Conservation (phyloP, 2,797 vertebrate species). For the Masticophis lateralis region DNA sequence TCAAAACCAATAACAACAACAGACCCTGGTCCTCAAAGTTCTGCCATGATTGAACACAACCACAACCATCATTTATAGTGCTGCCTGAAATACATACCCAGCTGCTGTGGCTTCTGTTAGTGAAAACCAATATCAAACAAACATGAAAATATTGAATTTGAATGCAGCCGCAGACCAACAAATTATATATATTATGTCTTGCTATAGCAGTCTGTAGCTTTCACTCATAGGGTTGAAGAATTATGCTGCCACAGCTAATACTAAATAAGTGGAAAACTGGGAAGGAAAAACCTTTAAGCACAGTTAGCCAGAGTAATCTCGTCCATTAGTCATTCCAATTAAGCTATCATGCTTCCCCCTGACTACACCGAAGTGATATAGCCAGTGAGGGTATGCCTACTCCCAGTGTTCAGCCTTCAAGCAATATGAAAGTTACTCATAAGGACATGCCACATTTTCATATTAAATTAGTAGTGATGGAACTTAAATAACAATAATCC, state of each 20-base stretch:
- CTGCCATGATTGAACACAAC: neutral
- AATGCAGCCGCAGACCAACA: neutral
- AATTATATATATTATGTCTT: no score
- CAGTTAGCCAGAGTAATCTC: neutral
- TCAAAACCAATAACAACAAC: neutral
- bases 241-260: neutral
- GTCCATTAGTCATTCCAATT: constrained; percentile 17
- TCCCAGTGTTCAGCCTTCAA: neutral
- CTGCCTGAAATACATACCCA: neutral
- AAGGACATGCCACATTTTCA: neutral
- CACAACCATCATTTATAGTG: neutral
- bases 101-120: neutral
- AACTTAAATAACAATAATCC: neutral
- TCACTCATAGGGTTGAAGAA: neutral
- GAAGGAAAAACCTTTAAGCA: neutral
- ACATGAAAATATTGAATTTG: neutral
- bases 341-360: neutral
- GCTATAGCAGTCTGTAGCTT: neutral
- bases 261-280: neutral
- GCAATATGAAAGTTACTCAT: neutral
- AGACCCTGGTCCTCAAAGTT: neutral
- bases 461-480: neutral
- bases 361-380: rapidly evolving
- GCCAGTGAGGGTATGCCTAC: neutral
- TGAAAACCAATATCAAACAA: neutral